Percentiles rank a stretch among this genome's conserved stretches.
These are phyloP conservation scores for Sarcophaga carnaria DNA, from an alignment of 2,888 invertebrate species.

Conservation along the genomic window DNA sequence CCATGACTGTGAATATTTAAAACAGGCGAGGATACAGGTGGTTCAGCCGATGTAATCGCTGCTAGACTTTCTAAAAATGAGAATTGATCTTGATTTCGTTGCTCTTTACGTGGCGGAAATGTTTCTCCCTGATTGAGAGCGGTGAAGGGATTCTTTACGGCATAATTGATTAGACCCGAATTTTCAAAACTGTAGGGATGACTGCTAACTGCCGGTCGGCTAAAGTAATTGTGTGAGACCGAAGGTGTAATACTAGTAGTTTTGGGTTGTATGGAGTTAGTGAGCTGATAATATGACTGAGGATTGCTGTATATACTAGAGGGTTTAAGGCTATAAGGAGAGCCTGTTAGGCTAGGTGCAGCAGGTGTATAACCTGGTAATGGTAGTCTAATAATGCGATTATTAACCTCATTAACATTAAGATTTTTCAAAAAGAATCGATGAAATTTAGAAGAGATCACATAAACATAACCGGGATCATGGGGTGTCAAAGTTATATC, in stretches of 20 bases:
- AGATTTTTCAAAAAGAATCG: slow-evolving; percentile 89
- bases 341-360: background rate
- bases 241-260: slow-evolving; percentile 18
- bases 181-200: slow-evolving; percentile 76
- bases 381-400: slow-evolving; percentile 87
- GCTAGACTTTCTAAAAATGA: slow-evolving; percentile 78
- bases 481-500: slow-evolving; percentile 87
- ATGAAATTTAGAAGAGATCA: slow-evolving; percentile 89
- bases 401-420: slow-evolving; percentile 87
- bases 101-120: slow-evolving; percentile 77
- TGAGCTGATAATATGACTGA: slow-evolving; percentile 48
- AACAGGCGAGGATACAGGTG: slow-evolving; percentile 28
- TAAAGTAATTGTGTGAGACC: slow-evolving; percentile 27
- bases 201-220: slow-evolving; percentile 40
- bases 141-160: slow-evolving; percentile 78
- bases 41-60: slow-evolving; percentile 55
- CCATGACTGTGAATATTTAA: slow-evolving; percentile 61
- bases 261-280: slow-evolving; percentile 69
- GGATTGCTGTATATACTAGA: slow-evolving; percentile 40
- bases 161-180: slow-evolving; percentile 75
- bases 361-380: slow-evolving; percentile 67
- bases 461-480: slow-evolving; percentile 89
- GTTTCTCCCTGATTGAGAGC: slow-evolving; percentile 80
- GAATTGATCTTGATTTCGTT: slow-evolving; percentile 72
- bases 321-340: slow-evolving; percentile 47